Base-by-base conservation (phyloP, 1,140 invertebrate genomes). In the Bombus cullumanus region DNA sequence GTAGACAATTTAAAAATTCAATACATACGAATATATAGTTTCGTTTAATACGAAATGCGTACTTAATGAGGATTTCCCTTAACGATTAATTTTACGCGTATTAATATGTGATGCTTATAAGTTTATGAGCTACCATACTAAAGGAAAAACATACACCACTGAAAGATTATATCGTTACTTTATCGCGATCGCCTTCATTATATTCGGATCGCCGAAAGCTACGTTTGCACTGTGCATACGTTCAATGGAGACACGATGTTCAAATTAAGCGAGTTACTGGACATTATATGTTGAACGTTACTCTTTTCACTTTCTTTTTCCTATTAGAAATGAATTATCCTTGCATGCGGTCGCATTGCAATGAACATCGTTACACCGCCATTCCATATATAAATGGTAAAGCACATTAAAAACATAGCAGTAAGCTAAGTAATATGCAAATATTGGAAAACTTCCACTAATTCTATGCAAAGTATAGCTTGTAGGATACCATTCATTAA, bases 391-490 rank as follows among this genome's bases (percentile, higher is more conserved):
- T 82, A 83, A 81, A 88, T 85, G 91, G 88, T 91, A 57, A 89
- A 92, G 89, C 89, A 93, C 90, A 92, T 92, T 90, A 87, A 89
- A 93, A 93, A 93, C 90, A 92, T 92, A 93, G 88, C 89, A 81
- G 41, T 87, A 93, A 92, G 85, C 92, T 92, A 93, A 93, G 81
- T 91, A 92, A 92, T 90, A 93, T 93, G 86, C 81, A 91, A 92
- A 92, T 92, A 92, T 94, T 93, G 96, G 96, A 97, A 97, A 97
- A 97, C 97, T 88, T 97, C 96, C 97, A 97, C 97, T 97, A 97
- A 97, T 97, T 97, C 97, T 97, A 97, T 97, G 97, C 97, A 97
- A 97, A 97, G 97, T 97, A 97, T 97, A 97, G 97, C 96, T 97
- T 97, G 96, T 97, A 97, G 77, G 91, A 93, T 92, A 92, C 76